A percentile compares a stretch with the other conserved stretches of the same genome.
Evolutionary conservation across 2,113 vertebrate species (phyloP).

Genomic region (Mixornis gularis): DNA sequence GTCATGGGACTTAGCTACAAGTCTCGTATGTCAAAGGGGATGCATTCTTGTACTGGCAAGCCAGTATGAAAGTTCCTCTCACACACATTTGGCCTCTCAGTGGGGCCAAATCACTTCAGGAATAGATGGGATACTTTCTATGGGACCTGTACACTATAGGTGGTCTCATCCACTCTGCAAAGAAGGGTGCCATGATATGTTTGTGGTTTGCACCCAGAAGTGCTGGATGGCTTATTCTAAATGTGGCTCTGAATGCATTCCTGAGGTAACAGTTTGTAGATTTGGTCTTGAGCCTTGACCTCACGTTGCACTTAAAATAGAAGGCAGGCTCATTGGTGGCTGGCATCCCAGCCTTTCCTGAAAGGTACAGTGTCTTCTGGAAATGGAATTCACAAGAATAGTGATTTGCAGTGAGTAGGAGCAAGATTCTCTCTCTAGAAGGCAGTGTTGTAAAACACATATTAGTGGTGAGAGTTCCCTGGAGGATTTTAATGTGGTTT

Average conservation of each 20-base stretch:
- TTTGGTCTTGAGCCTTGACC: not conserved
- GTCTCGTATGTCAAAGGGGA: not conserved
- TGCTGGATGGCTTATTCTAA: not conserved
- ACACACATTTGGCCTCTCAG: not conserved
- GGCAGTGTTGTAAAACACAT: slow-evolving; percentile 50
- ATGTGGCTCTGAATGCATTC: not conserved
- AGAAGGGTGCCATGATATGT: not conserved
- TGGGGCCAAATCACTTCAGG: not conserved
- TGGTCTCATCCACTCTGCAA: not conserved
- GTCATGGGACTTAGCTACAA: not conserved
- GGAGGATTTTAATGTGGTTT: not conserved
- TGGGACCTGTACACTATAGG: rapidly evolving
- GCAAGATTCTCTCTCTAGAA: slow-evolving; percentile 45
- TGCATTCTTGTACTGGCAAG: not conserved
- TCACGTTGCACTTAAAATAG: slow-evolving; percentile 23
- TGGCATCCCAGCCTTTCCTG: not conserved
- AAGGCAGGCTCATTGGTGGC: not conserved
- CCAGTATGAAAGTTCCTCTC: not conserved
- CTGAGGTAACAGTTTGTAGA: slow-evolving; percentile 2
- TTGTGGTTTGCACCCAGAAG: not conserved
- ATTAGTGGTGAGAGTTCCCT: not conserved
- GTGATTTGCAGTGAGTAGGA: not conserved
- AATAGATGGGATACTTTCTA: not conserved
- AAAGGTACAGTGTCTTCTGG: not conserved
- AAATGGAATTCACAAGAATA: not conserved